phyloP scores from a whole-genome alignment of 2,797 vertebrate genomes.

The Clarias laeviceps region DNA sequence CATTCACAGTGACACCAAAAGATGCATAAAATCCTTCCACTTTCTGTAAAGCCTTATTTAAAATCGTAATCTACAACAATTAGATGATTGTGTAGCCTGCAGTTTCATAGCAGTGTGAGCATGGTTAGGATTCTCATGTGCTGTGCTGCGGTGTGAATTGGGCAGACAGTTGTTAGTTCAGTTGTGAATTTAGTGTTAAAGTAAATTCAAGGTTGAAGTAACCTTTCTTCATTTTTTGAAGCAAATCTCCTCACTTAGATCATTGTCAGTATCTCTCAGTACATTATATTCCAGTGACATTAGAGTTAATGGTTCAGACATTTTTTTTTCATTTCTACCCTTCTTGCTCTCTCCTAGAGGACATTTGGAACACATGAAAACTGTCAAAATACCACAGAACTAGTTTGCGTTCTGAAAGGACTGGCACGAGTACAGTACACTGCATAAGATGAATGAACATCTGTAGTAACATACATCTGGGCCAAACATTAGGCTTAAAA shows the following conservation, averaged over 20 bases:
- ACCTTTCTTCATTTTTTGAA: not conserved
- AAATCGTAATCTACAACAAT: not conserved
- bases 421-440: not conserved
- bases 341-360: not conserved
- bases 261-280: conserved; percentile 1
- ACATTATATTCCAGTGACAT: conserved; percentile 15
- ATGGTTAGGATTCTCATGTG: not conserved
- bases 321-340: not conserved
- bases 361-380: not conserved
- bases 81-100: not conserved
- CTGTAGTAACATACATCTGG: not conserved
- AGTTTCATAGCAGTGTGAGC: not conserved
- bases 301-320: not conserved
- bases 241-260: not conserved
- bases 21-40: not conserved
- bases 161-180: not conserved
- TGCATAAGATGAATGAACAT: not conserved
- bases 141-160: not conserved
- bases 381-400: not conserved
- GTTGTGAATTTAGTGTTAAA: not conserved
- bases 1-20: not conserved
- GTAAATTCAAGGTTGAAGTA: not conserved
- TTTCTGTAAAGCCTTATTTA: not conserved
- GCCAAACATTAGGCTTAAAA: not conserved
- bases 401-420: not conserved